These are phyloP conservation scores for Parnassius mnemosyne DNA, from an alignment of 2,888 invertebrate species.

Conservation along the genomic window DNA sequence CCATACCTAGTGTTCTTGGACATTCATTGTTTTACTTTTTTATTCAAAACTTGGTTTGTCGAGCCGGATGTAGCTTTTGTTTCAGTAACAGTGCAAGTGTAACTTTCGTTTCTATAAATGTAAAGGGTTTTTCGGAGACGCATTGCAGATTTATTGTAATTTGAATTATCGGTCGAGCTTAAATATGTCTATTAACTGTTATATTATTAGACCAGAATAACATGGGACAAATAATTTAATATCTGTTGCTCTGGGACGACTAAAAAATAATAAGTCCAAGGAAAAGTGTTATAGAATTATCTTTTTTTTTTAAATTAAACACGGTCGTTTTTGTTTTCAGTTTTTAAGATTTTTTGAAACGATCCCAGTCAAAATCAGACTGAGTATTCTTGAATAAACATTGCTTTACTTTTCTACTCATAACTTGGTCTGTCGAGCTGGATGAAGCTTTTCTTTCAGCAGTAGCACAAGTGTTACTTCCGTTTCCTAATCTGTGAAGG, in stretches of 20 bases:
- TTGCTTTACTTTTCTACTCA: neutral
- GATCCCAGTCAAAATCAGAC: neutral
- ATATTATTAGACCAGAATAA: neutral
- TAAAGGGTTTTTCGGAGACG: neutral
- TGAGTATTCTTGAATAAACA: neutral
- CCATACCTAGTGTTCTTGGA: neutral
- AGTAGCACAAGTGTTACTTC: neutral
- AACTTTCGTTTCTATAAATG: conserved; percentile 1
- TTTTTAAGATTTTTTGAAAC: neutral
- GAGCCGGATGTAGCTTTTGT: conserved; percentile 6
- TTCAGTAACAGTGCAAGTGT: neutral
- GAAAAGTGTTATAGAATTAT: neutral
- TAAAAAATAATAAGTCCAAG: too few relatives aligned
- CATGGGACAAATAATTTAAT: neutral
- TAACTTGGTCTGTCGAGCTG: conserved; percentile 5
- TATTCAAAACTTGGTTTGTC: conserved; percentile 2
- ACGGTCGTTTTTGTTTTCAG: neutral
- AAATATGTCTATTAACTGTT: neutral
- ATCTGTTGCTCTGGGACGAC: neutral
- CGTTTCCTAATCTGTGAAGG: conserved; percentile 1
- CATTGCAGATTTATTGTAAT: conserved; percentile 4
- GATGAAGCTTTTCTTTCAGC: neutral
- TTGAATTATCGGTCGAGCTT: neutral
- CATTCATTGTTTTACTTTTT: neutral
- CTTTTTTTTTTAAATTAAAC: neutral